phyloP scores from a whole-genome alignment of 2,797 vertebrate genomes.

The Apogon hyalosoma region DNA sequence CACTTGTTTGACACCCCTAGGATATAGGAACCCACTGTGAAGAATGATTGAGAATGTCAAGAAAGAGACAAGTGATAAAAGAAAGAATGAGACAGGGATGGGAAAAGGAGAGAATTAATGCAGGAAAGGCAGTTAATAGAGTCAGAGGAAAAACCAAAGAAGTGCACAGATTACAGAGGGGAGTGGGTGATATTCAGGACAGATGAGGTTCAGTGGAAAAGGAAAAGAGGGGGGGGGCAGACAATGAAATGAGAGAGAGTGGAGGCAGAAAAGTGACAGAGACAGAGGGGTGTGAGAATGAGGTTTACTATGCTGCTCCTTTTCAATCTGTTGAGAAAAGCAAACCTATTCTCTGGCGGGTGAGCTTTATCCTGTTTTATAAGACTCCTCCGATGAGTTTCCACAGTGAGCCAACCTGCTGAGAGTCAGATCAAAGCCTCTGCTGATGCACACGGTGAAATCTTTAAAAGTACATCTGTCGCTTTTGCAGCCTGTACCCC shows the following conservation, averaged over 20 bases:
- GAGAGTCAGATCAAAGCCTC: constrained; percentile 74
- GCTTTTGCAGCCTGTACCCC: constrained; percentile 39
- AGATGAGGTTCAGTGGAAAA: constrained; percentile 40
- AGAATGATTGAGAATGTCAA: constrained; percentile 26
- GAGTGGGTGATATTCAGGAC: constrained; percentile 33
- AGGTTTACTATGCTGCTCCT: constrained; percentile 66
- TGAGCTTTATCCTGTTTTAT: constrained; percentile 75
- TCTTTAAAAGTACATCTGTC: constrained; percentile 74
- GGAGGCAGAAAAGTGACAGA: constrained; percentile 50
- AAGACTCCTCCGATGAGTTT: constrained; percentile 66
- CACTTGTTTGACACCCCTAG: no score
- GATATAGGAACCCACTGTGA: not conserved
- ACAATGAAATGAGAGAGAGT: constrained; percentile 59
- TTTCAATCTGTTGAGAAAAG: constrained; percentile 75
- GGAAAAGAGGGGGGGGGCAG: constrained; percentile 28
- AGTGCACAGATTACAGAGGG: constrained; percentile 41
- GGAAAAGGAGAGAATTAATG: constrained; percentile 38
- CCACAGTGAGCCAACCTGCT: constrained; percentile 69
- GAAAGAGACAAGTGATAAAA: constrained; percentile 14
- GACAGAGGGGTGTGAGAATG: constrained; percentile 64
- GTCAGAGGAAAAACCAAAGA: constrained; percentile 28
- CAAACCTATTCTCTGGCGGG: constrained; percentile 68
- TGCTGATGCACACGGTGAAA: constrained; percentile 59
- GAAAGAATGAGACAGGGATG: constrained; percentile 15
- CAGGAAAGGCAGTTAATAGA: constrained; percentile 37